phyloP scores from a whole-genome alignment of 2,113 vertebrate species.

The Ellobius talpinus region DNA sequence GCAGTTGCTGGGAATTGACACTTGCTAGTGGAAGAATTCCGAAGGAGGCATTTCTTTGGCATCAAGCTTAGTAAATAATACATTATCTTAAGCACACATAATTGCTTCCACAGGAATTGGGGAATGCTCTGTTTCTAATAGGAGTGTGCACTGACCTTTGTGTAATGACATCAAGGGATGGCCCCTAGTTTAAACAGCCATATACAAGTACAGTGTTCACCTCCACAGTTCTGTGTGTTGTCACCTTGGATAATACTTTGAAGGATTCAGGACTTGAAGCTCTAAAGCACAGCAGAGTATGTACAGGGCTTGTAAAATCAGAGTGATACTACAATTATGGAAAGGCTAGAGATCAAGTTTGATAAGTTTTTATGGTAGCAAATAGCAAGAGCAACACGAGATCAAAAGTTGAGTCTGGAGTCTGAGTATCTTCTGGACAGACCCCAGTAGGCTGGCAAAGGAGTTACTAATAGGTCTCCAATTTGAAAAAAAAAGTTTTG shows the following conservation, averaged over 20 bases:
- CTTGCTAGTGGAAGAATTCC: neutral
- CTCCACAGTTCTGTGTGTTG: neutral
- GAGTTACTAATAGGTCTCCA: neutral
- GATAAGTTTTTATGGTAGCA: neutral
- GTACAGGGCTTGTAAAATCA: neutral
- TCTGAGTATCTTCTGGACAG: neutral
- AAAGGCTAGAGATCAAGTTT: conserved; percentile 9
- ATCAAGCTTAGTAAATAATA: neutral
- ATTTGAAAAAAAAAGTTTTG: neutral
- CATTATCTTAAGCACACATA: neutral
- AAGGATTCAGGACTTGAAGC: neutral
- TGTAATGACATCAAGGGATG: neutral
- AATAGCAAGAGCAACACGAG: neutral
- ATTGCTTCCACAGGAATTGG: neutral
- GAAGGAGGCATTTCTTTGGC: neutral
- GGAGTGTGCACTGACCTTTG: neutral
- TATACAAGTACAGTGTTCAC: neutral
- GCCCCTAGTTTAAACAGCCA: neutral
- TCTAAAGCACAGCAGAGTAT: neutral
- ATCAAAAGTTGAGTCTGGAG: neutral
- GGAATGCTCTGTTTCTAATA: neutral
- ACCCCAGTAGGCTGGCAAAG: neutral
- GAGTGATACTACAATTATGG: neutral
- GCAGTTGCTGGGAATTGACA: neutral
- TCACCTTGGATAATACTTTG: neutral